These are phyloP conservation scores for Furcula furcula DNA, from an alignment of 2,888 invertebrate species.

Conservation along the genomic window DNA sequence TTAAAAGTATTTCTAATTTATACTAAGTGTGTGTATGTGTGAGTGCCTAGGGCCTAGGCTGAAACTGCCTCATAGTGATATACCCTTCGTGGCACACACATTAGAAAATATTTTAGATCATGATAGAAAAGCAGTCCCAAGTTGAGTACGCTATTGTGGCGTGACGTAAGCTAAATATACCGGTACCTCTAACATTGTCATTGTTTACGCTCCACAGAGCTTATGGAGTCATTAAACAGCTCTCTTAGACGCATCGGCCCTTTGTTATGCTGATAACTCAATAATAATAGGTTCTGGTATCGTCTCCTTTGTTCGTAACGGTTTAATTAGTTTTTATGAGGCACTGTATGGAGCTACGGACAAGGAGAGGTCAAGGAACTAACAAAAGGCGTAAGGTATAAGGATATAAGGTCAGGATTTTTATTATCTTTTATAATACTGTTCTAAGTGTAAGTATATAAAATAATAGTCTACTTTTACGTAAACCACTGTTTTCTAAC, in stretches of 20 bases:
- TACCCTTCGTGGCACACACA: no score
- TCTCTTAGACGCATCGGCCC: conserved; percentile 33
- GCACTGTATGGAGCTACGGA: conserved; percentile 11
- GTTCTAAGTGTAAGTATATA: no score
- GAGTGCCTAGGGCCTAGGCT: no score
- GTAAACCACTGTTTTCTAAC: no score
- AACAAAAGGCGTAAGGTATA: conserved; percentile 5
- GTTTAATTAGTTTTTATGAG: conserved; percentile 49
- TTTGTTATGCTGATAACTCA: conserved; percentile 39
- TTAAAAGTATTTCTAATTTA: no score
- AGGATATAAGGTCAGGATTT: no score
- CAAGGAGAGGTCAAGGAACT: conserved; percentile 15
- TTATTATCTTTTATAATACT: not conserved
- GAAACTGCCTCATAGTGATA: no score
- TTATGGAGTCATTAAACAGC: conserved; percentile 48
- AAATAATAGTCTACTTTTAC: no score
- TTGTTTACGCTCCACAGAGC: conserved; percentile 51
- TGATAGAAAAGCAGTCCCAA: no score
- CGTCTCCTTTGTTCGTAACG: conserved; percentile 39
- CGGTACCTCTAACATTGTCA: conserved; percentile 44
- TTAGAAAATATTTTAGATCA: no score
- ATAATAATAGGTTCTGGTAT: conserved; percentile 28
- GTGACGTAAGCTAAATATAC: conserved; percentile 28
- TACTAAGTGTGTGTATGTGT: no score
- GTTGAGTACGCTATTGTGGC: not conserved